Base-by-base conservation (phyloP, 1,140 invertebrate species). In the Hydropsyche tenuis region DNA sequence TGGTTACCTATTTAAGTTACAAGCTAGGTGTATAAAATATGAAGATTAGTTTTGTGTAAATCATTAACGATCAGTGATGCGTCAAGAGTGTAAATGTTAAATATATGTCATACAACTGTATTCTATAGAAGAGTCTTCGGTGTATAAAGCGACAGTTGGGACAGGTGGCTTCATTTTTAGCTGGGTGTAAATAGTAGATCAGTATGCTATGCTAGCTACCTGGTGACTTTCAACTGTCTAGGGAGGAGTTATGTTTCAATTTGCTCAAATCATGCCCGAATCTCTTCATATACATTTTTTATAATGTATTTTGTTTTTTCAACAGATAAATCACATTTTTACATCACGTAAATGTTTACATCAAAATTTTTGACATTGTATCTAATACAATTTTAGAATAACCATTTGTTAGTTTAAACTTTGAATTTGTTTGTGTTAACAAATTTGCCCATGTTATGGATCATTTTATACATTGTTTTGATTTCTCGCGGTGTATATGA, bases 1-100 rank as follows among this genome's bases (percentile, higher is more conserved):
- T 77, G 75, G 75, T 77, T 77, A 77, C 75, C 73, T 77, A 63
- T 77, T 62, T 77, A 74, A 77, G 75, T 72, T 77, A 77, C 75
- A 72, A 63, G 73, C 73, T 76, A 76, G 56, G 75, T 70, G 72
- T 76, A 73, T 70, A 74, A 70, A 60, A 69, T 69, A 69, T 48
- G 68, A 64, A 69, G 27, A 73, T 74, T 74, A 69, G 72, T 56
- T 73, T 73, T 68, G 65, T 70, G 65, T 69, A 70, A 70, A 74
- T 69, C 37, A 69, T 43, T 46, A 60, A 25, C 53, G 73, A 70
- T 37, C 73, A 70, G 73, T 69, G 65, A 53, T 22, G 46, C 68
- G 68, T 70, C 68, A 70, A 70, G 68, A 70, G 46, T 63, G 53
- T 69, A 69, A 74, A 69, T 69, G 73, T 74, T 74, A 63, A 60